phyloP scores from a whole-genome alignment of 2,888 invertebrate genomes.

The Cephus sareptanus region DNA sequence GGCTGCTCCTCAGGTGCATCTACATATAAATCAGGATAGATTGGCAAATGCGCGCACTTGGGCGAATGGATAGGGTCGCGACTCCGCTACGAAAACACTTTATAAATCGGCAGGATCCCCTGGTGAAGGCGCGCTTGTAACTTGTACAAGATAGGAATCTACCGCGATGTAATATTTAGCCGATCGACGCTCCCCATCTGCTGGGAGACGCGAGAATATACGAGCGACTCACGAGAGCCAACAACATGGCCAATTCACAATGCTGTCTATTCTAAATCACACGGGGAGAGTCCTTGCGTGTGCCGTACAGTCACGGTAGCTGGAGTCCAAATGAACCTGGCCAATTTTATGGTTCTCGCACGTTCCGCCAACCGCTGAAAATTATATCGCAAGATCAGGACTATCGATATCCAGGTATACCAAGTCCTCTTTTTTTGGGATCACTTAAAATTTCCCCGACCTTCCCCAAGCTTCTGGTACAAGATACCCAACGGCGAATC shows the following conservation, averaged over 20 bases:
- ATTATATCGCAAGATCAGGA: neutral
- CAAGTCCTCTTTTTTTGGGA: neutral
- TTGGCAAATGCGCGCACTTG: conserved; percentile 13
- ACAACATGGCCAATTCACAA: neutral
- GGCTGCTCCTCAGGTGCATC: neutral
- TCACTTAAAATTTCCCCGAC: neutral
- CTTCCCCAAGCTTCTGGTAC: neutral
- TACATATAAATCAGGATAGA: neutral
- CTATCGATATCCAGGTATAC: neutral
- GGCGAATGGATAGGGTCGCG: neutral
- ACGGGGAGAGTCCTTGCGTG: conserved; percentile 28
- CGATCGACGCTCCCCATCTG: conserved; percentile 51
- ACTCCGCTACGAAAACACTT: conserved; percentile 13
- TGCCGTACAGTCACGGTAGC: conserved; percentile 36
- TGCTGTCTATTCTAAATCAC: conserved; percentile 3
- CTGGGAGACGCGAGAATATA: conserved; percentile 38
- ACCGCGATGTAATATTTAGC: conserved; percentile 50
- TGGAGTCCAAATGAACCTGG: conserved; percentile 21
- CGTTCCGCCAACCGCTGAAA: conserved; percentile 1
- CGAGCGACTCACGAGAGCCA: conserved; percentile 24
- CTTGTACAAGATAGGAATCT: conserved; percentile 43
- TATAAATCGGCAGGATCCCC: conserved; percentile 21
- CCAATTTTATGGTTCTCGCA: conserved; percentile 20
- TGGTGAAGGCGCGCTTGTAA: conserved; percentile 30
- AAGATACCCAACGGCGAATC: neutral